Conservation (phyloP, 2,113 vertebrate genomes). For the Cyanistes caeruleus region DNA sequence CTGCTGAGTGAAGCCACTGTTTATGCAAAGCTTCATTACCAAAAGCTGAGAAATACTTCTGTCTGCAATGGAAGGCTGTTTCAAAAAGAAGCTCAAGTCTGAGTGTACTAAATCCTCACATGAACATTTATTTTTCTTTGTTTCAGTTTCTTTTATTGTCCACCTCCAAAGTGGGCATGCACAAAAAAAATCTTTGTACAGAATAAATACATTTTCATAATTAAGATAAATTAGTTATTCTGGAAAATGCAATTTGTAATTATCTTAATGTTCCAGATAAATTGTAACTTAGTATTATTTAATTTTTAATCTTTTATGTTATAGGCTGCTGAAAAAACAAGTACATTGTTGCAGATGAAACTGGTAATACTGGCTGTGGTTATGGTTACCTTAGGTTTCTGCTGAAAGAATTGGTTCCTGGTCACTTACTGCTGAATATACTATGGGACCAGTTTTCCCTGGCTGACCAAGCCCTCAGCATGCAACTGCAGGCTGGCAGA, state of each 20-base stretch:
- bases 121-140: neutral
- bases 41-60: neutral
- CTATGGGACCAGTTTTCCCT: neutral
- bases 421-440: neutral
- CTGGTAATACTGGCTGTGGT: neutral
- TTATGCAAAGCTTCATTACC: neutral
- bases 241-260: neutral
- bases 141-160: neutral
- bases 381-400: neutral
- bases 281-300: neutral
- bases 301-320: neutral
- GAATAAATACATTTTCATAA: neutral
- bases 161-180: neutral
- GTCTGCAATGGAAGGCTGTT: neutral
- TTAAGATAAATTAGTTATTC: neutral
- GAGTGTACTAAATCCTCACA: neutral
- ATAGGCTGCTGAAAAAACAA: neutral
- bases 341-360: neutral
- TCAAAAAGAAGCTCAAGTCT: neutral
- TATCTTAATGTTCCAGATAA: neutral
- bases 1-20: neutral
- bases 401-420: neutral
- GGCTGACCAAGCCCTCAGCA: neutral
- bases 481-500: neutral
- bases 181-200: neutral